Conservation (phyloP, 2,888 invertebrate genomes). For the Corbicula japonica region DNA sequence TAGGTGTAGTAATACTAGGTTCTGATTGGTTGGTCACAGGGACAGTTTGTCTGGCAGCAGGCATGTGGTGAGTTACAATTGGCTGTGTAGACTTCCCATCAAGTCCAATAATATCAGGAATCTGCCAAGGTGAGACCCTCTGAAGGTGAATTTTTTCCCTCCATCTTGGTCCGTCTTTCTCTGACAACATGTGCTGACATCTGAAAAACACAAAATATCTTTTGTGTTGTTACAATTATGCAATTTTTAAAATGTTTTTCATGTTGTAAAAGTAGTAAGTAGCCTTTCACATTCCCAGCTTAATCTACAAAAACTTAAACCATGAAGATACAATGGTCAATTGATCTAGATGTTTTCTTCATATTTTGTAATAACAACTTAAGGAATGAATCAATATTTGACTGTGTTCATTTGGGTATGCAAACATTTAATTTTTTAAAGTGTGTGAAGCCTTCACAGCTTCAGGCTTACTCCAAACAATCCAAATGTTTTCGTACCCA, state of each 20-base stretch:
- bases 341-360: too few species aligned
- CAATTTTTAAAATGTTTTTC: neutral
- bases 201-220: constrained; percentile 64
- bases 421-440: too few species aligned
- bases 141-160: constrained; percentile 81
- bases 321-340: too few species aligned
- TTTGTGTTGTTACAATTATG: neutral
- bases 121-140: constrained; percentile 73
- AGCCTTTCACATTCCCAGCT: too few species aligned
- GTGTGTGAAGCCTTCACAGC: too few species aligned
- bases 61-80: constrained; percentile 9
- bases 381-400: too few species aligned
- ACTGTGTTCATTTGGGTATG: too few species aligned
- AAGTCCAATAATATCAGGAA: constrained; percentile 75
- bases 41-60: constrained; percentile 18
- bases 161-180: constrained; percentile 82
- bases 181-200: constrained; percentile 77
- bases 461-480: too few species aligned
- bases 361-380: too few species aligned
- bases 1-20: neutral
- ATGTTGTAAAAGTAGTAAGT: neutral
- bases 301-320: too few species aligned
- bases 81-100: constrained; percentile 44
- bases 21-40: constrained; percentile 35
- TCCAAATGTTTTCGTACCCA: too few species aligned